These are phyloP conservation scores for Pyrrhosoma nymphula DNA, from an alignment of 2,888 invertebrate species.

Conservation along the genomic window DNA sequence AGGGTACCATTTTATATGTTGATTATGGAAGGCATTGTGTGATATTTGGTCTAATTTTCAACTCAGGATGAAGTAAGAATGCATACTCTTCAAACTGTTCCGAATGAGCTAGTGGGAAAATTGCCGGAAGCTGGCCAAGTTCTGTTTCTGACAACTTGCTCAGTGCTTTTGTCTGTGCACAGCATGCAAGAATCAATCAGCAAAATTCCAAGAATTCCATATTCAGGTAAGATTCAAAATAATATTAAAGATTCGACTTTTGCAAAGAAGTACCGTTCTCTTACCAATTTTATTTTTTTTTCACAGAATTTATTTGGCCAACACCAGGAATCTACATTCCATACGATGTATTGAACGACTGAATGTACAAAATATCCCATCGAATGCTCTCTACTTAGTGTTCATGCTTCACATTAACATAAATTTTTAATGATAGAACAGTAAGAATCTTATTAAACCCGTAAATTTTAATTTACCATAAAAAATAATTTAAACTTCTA, in stretches of 20 bases:
- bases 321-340: constrained; percentile 74
- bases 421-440: no score
- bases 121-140: constrained; percentile 41
- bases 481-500: no score
- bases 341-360: constrained; percentile 73
- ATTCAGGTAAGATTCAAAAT: neutral
- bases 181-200: neutral
- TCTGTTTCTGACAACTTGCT: constrained; percentile 21
- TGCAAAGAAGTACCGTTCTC: neutral
- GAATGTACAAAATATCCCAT: neutral
- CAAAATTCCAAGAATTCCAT: constrained; percentile 14
- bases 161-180: neutral
- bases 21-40: no score
- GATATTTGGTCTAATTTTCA: no score
- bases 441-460: no score
- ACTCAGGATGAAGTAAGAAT: neutral
- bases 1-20: no score
- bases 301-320: constrained; percentile 75
- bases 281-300: neutral
- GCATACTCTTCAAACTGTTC: neutral
- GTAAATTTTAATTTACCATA: no score
- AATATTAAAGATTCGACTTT: neutral
- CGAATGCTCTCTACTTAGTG: no score
- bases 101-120: neutral
- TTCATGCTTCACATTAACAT: no score